These are phyloP conservation scores for Anadara kagoshimensis DNA, from an alignment of 1,140 invertebrate species.

Conservation along the genomic window DNA sequence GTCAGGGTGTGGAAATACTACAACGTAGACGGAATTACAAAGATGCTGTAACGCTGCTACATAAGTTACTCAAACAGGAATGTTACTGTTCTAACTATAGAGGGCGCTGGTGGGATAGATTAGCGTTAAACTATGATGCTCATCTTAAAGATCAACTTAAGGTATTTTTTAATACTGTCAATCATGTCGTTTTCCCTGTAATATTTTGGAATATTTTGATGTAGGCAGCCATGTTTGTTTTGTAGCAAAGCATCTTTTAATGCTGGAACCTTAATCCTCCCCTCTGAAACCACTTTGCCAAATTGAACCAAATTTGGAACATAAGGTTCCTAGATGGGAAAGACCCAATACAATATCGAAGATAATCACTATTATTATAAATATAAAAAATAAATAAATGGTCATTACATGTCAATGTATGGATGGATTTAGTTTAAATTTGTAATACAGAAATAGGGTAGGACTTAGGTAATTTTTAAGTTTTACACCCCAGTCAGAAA, in stretches of 20 bases:
- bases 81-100: slow-evolving; percentile 73
- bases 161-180: slow-evolving; percentile 38
- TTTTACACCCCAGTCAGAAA: too few species aligned
- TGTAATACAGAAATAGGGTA: too few species aligned
- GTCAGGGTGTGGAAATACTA: slow-evolving; percentile 74
- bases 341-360: too few species aligned
- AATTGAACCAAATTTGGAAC: too few species aligned
- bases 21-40: slow-evolving; percentile 74
- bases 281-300: too few species aligned
- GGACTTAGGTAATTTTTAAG: too few species aligned
- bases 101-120: slow-evolving; percentile 77
- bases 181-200: background rate
- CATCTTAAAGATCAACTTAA: slow-evolving; percentile 75
- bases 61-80: slow-evolving; percentile 73
- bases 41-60: slow-evolving; percentile 74
- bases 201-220: background rate
- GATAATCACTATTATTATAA: too few species aligned
- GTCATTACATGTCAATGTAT: too few species aligned
- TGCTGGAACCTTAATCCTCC: background rate
- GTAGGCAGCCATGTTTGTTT: background rate
- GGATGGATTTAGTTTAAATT: too few species aligned
- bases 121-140: slow-evolving; percentile 76
- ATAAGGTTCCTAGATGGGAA: too few species aligned
- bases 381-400: too few species aligned
- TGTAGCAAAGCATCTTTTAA: background rate